Evolutionary conservation across 2,888 invertebrate species (phyloP).

Genomic region (Papilio elwesi): DNA sequence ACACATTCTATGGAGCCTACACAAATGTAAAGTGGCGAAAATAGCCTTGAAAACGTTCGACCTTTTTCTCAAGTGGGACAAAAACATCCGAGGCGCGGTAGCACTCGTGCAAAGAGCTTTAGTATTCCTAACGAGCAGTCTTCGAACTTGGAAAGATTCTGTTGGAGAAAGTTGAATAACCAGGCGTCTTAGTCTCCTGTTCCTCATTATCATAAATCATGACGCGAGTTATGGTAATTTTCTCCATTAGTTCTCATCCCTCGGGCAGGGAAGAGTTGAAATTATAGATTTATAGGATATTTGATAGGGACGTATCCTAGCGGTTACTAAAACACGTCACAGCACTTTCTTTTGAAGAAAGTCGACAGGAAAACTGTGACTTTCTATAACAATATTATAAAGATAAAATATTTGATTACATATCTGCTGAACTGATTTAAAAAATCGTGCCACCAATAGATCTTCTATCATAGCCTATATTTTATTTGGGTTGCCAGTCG

Average conservation of each 20-base stretch:
- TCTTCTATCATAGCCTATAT: no score
- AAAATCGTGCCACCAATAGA: no score
- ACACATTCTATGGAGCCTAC: constrained; percentile 24
- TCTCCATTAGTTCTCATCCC: constrained; percentile 14
- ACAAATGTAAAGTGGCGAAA: constrained; percentile 31
- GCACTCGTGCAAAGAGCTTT: constrained; percentile 18
- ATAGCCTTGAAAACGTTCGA: constrained; percentile 38
- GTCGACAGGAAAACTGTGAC: no score
- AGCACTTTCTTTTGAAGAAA: no score
- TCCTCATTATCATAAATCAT: constrained; percentile 27
- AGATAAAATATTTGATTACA: no score
- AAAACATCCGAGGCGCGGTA: constrained; percentile 25
- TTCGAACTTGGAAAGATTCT: constrained; percentile 34
- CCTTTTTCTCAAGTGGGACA: constrained; percentile 34
- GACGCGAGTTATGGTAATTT: constrained; percentile 26
- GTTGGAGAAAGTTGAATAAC: constrained; percentile 37
- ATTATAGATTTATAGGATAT: not conserved
- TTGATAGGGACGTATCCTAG: not conserved
- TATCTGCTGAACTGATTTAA: no score
- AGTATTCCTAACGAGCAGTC: constrained; percentile 35
- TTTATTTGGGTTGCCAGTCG: no score
- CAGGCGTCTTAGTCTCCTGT: constrained; percentile 24
- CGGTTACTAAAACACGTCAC: no score
- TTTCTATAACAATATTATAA: no score
- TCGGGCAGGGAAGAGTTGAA: not conserved